Conservation (phyloP, 2,113 vertebrate genomes). For the Felis chaus region DNA sequence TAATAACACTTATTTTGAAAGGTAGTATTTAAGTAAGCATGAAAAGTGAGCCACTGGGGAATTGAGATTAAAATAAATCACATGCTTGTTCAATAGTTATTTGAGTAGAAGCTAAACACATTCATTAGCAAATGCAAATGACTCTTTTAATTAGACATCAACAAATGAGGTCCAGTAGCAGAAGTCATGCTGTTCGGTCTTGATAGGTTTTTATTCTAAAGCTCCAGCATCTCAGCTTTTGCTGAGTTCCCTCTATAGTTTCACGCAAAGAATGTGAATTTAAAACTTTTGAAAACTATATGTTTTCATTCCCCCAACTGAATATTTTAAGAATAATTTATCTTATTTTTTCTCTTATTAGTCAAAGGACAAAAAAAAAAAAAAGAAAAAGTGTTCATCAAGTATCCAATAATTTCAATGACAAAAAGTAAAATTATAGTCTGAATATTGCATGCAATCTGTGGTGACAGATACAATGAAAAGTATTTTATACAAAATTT, state of each 20-base stretch:
- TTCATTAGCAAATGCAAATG: constrained; percentile 73
- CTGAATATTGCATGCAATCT: neutral
- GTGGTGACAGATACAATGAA: neutral
- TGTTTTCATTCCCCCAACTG: neutral
- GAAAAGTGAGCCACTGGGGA: constrained; percentile 27
- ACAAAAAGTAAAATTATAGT: neutral
- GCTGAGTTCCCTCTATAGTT: neutral
- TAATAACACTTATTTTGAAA: neutral
- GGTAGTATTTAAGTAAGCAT: neutral
- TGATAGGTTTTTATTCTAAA: neutral
- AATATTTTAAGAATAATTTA: neutral
- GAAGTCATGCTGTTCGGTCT: neutral
- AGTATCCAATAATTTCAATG: neutral
- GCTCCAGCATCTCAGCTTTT: neutral
- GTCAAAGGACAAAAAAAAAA: neutral
- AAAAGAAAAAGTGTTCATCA: neutral
- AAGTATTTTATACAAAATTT: neutral
- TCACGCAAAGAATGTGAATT: neutral
- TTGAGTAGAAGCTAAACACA: constrained; percentile 64
- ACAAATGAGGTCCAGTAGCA: constrained; percentile 33
- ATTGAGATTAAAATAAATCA: constrained; percentile 68
- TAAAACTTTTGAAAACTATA: neutral
- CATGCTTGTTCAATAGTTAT: constrained; percentile 35
- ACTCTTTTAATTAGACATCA: constrained; percentile 76
- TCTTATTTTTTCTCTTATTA: neutral